phyloP scores from a whole-genome alignment of 2,888 invertebrate species.

The Zele albiditarsus region DNA sequence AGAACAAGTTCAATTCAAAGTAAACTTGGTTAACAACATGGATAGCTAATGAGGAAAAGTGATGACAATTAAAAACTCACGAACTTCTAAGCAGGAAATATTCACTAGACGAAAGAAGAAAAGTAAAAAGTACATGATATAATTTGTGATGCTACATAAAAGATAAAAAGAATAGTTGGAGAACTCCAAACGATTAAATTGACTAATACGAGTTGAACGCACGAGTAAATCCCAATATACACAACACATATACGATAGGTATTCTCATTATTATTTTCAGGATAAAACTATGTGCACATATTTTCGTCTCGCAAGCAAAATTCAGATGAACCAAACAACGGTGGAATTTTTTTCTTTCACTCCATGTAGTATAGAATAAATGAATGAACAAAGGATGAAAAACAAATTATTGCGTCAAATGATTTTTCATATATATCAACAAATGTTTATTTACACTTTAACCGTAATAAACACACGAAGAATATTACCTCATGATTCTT shows the following conservation, averaged over 20 bases:
- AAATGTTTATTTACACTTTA: slow-evolving; percentile 6
- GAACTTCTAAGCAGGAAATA: neutral
- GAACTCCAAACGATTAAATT: neutral
- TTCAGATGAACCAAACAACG: no score
- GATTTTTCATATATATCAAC: neutral
- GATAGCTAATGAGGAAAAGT: no score
- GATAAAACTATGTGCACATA: neutral
- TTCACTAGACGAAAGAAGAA: no score
- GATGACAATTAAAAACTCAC: no score
- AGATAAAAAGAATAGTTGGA: neutral
- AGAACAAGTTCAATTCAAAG: no score
- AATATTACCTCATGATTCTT: slow-evolving; percentile 58
- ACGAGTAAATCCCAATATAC: neutral
- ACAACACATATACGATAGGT: neutral
- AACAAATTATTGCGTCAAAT: no score
- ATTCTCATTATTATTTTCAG: neutral
- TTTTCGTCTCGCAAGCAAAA: no score
- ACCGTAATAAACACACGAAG: neutral
- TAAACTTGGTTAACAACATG: no score
- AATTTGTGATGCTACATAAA: neutral
- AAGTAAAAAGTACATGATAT: neutral
- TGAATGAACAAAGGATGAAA: no score
- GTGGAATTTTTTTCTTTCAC: no score
- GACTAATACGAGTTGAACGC: neutral
- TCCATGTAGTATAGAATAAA: no score